Conservation (phyloP, 1,140 invertebrate species). For the Trypoxylus dichotomus region DNA sequence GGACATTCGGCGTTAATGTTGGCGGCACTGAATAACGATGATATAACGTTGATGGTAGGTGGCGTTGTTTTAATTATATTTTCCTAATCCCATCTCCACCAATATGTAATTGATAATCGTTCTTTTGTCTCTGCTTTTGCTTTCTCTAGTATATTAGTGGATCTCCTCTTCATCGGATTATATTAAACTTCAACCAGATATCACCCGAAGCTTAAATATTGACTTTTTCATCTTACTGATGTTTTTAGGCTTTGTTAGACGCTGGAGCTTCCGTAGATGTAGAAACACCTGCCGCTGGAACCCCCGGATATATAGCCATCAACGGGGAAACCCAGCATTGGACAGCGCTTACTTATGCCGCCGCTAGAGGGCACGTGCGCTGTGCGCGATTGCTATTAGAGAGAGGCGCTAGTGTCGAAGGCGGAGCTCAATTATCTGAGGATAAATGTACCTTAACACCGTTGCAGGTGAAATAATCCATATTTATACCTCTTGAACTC, state of each 20-base stretch:
- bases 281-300: conserved; percentile 50
- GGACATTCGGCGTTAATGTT: conserved; percentile 83
- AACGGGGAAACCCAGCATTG: conserved; percentile 77
- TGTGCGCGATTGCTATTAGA: conserved; percentile 71
- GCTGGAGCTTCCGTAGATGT: conserved; percentile 59
- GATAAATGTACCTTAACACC: conserved; percentile 86
- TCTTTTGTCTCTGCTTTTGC: too few relatives aligned
- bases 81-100: too few relatives aligned
- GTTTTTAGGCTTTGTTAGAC: conserved; percentile 67
- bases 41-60: conserved; percentile 66
- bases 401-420: conserved; percentile 81
- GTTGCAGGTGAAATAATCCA: conserved; percentile 64
- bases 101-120: background rate
- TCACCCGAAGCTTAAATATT: too few relatives aligned
- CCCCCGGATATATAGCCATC: conserved; percentile 56
- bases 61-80: background rate
- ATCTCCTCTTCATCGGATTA: too few relatives aligned
- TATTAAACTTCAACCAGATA: too few relatives aligned
- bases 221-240: conserved; percentile 15
- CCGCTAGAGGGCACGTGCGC: conserved; percentile 55
- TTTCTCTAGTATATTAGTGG: too few relatives aligned
- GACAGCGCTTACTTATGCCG: conserved; percentile 74
- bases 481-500: background rate
- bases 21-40: conserved; percentile 77
- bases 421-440: conserved; percentile 76